phyloP scores from a whole-genome alignment of 2,113 vertebrate species.

The Macquaria ambigua region DNA sequence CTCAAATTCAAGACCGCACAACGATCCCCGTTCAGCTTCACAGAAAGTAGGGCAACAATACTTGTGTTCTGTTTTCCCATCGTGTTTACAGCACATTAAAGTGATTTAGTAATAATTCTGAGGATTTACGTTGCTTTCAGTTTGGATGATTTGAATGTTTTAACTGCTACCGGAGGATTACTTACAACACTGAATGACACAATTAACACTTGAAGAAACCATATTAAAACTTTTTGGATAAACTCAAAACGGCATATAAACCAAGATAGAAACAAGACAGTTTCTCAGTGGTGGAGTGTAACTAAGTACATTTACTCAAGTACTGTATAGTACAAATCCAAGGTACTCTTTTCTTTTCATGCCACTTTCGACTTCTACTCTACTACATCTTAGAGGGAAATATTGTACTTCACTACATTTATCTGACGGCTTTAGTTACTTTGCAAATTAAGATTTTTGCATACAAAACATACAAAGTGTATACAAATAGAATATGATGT shows the following conservation, averaged over 20 bases:
- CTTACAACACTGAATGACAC: neutral
- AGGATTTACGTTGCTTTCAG: too few species aligned
- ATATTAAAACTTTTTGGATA: neutral
- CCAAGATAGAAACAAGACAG: neutral
- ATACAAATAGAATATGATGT: too few species aligned
- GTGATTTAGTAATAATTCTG: too few species aligned
- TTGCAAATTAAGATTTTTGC: too few species aligned
- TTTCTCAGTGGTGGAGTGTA: neutral
- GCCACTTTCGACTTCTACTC: neutral
- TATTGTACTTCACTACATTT: neutral
- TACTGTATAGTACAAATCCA: neutral
- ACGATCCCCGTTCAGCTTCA: conserved; percentile 37
- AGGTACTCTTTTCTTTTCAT: neutral
- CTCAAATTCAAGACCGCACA: conserved; percentile 31
- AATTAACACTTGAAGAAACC: too few species aligned
- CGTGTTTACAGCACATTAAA: neutral
- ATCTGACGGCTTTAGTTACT: too few species aligned
- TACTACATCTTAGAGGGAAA: neutral
- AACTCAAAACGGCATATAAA: neutral
- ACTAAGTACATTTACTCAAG: neutral
- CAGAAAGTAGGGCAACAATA: neutral
- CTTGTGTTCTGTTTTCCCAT: neutral
- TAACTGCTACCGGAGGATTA: neutral
- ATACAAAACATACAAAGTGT: too few species aligned
- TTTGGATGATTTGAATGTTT: neutral